Evolutionary conservation across 2,113 vertebrate genomes (phyloP).

Genomic region (Odontophorus gujanensis): DNA sequence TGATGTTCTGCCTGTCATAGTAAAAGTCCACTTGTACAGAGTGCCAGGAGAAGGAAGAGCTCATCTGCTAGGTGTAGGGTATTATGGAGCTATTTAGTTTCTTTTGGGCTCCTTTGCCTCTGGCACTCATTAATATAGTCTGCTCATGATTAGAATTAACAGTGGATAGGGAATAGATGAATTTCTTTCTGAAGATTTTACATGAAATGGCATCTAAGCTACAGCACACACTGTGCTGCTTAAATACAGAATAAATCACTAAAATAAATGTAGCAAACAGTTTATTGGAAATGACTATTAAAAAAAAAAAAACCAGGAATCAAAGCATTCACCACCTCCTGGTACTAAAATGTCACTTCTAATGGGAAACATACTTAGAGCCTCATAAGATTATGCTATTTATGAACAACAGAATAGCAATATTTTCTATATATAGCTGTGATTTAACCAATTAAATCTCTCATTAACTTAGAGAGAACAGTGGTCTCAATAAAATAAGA

Average conservation of each 20-base stretch:
- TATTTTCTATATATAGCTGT: neutral
- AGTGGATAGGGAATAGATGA: neutral
- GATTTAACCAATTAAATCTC: neutral
- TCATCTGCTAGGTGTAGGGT: neutral
- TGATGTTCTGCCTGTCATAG: neutral
- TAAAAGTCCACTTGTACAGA: neutral
- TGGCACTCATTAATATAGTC: neutral
- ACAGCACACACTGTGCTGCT: neutral
- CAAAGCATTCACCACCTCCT: neutral
- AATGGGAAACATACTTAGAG: neutral
- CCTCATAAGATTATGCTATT: neutral
- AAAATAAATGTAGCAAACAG: neutral
- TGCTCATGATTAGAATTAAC: neutral
- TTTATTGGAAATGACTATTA: neutral
- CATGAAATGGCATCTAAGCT: neutral
- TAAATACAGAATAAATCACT: neutral
- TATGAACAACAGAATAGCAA: neutral
- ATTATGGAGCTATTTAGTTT: neutral
- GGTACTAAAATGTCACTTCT: conserved; percentile 7
- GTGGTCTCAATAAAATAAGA: neutral
- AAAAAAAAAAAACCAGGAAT: neutral
- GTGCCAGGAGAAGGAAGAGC: conserved; percentile 2
- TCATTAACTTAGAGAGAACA: neutral
- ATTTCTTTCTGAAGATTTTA: neutral
- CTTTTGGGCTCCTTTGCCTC: neutral